Base-by-base conservation (phyloP, 2,113 vertebrate genomes). In the Bothrops jararaca region DNA sequence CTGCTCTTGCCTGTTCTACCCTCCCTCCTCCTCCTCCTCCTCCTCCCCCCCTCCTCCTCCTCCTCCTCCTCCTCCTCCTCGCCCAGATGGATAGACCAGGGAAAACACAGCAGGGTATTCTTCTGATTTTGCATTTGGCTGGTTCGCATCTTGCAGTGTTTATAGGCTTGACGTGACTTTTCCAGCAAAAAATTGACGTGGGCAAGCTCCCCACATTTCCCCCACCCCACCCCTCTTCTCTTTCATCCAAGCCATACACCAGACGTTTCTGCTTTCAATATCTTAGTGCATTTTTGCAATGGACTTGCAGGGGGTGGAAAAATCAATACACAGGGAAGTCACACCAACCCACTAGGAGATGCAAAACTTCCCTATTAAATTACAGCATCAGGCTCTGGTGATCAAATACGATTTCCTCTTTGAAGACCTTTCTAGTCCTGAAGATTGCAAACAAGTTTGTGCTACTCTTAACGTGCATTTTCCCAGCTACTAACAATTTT, bases 261-360 rank as follows among this genome's bases (percentile, higher is more conserved):
- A 95, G 94, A 94, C 94, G 88, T 92, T 95, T 97, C 97, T 96
- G 94, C 88, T 97, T 97, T 97, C 95, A 94, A 96, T 96, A 97
- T 95, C 90, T 86, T 89, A 18, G 4, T 34, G 90, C 45, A 80
- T 95, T 96, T 96, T 94, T 96, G 94, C 50, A 53, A 86, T 91
- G 94, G 94, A 93, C 95, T 95, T 92, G 94, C 93, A 93, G 94
- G 96, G 96, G 74, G 42, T 58, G 13, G 96, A 96, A 74, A 96
- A 96, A 93, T 95, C 91, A 90, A 95, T 94, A 86, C 57, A 87
- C 22, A 39, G 92, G 94, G 93, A 95, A 93, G 96, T 92, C 91
- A 92, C 90, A 95, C 88, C 91, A 54, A 57, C 93, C 56, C 90
- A 42, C 93, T 74, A 92, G 93, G 95, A n/a, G 89, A 39, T 88